A percentile compares a stretch with the other conserved stretches of the same genome.
Conservation (phyloP, 1,140 invertebrate genomes). For the Caenorhabditis latens region DNA sequence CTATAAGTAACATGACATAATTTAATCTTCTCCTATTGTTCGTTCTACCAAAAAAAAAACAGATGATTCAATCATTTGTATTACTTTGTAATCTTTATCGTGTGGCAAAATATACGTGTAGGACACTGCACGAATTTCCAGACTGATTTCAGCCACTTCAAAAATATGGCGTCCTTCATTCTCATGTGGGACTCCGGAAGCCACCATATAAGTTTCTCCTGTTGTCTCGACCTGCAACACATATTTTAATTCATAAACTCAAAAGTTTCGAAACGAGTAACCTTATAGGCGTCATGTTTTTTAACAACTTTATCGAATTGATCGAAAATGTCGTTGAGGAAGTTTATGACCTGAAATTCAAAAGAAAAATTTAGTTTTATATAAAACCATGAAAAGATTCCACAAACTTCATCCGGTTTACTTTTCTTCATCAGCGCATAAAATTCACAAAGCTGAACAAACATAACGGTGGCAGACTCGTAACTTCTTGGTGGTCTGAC, state of each 20-base stretch:
- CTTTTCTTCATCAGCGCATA: constrained; percentile 70
- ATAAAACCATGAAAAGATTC: not conserved
- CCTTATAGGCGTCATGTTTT: constrained; percentile 86
- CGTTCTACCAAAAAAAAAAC: not conserved
- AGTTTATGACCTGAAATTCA: constrained; percentile 83
- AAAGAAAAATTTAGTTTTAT: not conserved
- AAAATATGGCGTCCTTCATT: constrained; percentile 83
- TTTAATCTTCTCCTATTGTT: no score
- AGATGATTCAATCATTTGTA: not conserved
- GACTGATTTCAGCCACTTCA: constrained; percentile 80
- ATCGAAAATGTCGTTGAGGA: constrained; percentile 86
- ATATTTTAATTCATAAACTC: no score
- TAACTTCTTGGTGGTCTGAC: constrained; percentile 71
- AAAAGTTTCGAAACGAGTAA: not conserved
- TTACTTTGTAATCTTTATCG: not conserved
- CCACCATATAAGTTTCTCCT: constrained; percentile 86
- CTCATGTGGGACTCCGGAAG: constrained; percentile 86
- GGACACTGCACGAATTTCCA: constrained; percentile 76
- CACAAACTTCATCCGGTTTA: constrained; percentile 78
- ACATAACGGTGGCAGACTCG: constrained; percentile 76
- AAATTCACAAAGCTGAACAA: constrained; percentile 77
- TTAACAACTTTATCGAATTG: constrained; percentile 86
- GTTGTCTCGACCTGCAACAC: constrained; percentile 73
- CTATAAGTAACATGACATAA: no score
- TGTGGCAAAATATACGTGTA: not conserved